A percentile compares a stretch with the other conserved stretches of the same genome.
Evolutionary conservation across 2,888 invertebrate species (phyloP).

Genomic region (Chalcis sispes): DNA sequence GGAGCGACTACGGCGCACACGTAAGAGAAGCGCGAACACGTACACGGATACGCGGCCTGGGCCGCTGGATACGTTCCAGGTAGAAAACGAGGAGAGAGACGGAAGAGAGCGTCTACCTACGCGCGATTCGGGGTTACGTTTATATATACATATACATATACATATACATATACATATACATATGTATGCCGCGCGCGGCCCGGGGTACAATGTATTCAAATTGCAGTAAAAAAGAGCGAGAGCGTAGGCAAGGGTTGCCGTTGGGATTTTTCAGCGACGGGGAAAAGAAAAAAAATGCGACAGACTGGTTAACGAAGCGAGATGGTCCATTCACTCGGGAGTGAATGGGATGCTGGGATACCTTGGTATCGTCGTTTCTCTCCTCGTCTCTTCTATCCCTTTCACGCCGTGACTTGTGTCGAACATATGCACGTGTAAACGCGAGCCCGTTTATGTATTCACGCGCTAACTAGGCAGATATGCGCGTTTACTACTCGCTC

Average conservation of each 20-base stretch:
- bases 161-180: slow-evolving; percentile 70
- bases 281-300: slow-evolving; percentile 74
- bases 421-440: slow-evolving; percentile 58
- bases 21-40: slow-evolving; percentile 3
- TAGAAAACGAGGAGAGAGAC: slow-evolving; percentile 74
- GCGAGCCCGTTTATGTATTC: slow-evolving; percentile 62
- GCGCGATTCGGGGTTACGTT: slow-evolving; percentile 30
- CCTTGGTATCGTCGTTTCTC: slow-evolving; percentile 59
- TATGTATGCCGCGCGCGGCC: slow-evolving; percentile 68
- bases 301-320: slow-evolving; percentile 76
- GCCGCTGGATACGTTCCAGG: slow-evolving; percentile 65
- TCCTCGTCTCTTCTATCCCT: slow-evolving; percentile 54
- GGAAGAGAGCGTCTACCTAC: slow-evolving; percentile 57
- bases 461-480: slow-evolving; percentile 65
- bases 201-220: slow-evolving; percentile 75
- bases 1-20: slow-evolving; percentile 25
- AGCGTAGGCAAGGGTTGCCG: slow-evolving; percentile 68
- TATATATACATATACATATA: slow-evolving; percentile 70
- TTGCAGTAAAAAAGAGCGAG: slow-evolving; percentile 64
- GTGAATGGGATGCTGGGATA: slow-evolving; percentile 75
- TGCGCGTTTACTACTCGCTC: slow-evolving; percentile 55
- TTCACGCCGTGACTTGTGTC: slow-evolving; percentile 51
- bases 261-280: slow-evolving; percentile 61
- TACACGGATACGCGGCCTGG: no score
- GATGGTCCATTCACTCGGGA: slow-evolving; percentile 74